Base-by-base conservation (phyloP, 2,113 vertebrate genomes). In the Dicerorhinus sumatrensis region DNA sequence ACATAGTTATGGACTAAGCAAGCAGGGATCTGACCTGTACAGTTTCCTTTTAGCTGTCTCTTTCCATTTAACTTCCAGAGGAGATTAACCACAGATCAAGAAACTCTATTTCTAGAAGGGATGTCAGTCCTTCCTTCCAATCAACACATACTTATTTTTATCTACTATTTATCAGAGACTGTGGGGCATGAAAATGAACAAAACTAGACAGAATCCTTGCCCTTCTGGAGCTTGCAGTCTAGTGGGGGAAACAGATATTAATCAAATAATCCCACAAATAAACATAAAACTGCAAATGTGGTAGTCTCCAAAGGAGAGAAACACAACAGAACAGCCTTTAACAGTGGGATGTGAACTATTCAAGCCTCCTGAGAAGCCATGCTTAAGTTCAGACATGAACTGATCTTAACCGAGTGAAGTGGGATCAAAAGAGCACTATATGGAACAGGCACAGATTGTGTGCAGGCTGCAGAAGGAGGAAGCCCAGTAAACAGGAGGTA, bases 31-130 rank as follows among this genome's bases (percentile, higher is more conserved):
- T 96, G 62, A 75, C 18, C 46, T 89, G 23, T 39, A 72, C 79
- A 85, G 62, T 84, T 93, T 89, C 80, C 23, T 85, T 88, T 31
- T 60, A 54, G 46, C 23, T 75, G 92, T 67, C 18, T 94, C 23
- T 69, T 92, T 65, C 80, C n/a, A 83, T 62, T 88, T 69, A 91
- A 80, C 6, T 89, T 89, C 33, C 51, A 75, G 2, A 13, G 25
- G 76, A 80, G 36, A 91, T 69, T 42, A 93, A 79, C 51, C 42
- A 79, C 9, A 84, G 79, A 76, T 83, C 39, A 83, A 87, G 82
- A 91, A 84, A 91, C 29, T 69, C 29, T 69, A 29, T 80, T 93
- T 86, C 70, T 88, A 96, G n/a, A 46, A 96, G 79, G 25, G 62
- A 73, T 60, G 7, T 65, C 70, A 82, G 92, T 82, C 8, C 21